Evolutionary conservation across 2,797 vertebrate genomes (phyloP).

Genomic region (Ctenopoma multispine): DNA sequence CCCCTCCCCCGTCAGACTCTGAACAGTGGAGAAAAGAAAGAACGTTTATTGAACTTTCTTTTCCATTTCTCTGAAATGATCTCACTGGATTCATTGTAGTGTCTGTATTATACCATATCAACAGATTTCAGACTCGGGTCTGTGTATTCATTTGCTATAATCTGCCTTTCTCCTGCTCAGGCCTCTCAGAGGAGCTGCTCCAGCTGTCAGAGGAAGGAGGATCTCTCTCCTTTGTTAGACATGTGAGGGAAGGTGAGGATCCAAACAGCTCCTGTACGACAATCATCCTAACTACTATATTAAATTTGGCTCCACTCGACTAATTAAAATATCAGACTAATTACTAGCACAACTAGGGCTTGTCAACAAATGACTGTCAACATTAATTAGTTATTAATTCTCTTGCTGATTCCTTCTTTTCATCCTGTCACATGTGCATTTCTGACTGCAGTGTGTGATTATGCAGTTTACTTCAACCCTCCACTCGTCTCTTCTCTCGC

Average conservation of each 20-base stretch:
- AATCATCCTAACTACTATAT: no score
- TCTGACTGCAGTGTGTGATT: no score
- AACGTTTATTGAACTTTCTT: slow-evolving; percentile 9
- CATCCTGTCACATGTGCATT: no score
- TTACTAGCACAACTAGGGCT: not conserved
- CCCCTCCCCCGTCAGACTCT: not conserved
- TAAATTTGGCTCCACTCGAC: no score
- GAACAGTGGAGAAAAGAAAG: not conserved
- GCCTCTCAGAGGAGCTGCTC: not conserved
- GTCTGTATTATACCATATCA: not conserved
- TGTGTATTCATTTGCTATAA: not conserved
- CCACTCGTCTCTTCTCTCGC: no score
- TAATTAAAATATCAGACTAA: not conserved
- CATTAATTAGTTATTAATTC: no score
- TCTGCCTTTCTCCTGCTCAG: accelerated
- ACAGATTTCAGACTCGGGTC: not conserved
- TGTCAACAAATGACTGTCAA: no score
- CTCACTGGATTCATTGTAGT: slow-evolving; percentile 16
- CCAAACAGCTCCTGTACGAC: no score
- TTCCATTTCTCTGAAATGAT: slow-evolving; percentile 4
- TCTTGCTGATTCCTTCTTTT: no score
- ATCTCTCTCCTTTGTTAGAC: no score
- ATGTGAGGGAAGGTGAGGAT: no score
- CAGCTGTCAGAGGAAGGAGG: not conserved
- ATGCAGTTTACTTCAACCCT: no score